phyloP scores from a whole-genome alignment of 2,888 invertebrate species.

The Fragum sueziense region DNA sequence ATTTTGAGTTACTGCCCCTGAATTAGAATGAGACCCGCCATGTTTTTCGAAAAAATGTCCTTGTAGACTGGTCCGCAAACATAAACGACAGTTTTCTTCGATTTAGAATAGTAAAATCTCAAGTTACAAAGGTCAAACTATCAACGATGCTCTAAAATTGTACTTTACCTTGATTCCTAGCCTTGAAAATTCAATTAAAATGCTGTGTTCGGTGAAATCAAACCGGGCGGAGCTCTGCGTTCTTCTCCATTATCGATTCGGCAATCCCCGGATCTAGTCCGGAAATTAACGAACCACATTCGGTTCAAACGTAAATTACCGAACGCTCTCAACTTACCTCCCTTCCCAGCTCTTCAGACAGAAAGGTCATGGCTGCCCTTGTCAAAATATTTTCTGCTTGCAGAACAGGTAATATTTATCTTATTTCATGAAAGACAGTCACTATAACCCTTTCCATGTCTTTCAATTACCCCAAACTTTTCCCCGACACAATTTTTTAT shows the following conservation, averaged over 20 bases:
- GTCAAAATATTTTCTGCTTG: conserved; percentile 46
- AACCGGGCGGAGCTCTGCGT: neutral
- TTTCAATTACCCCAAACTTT: too few species aligned
- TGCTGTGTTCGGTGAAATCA: neutral
- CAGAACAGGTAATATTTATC: conserved; percentile 45
- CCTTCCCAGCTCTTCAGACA: neutral
- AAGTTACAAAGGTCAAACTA: neutral
- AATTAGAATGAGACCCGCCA: conserved; percentile 63
- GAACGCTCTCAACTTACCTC: neutral
- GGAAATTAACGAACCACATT: neutral
- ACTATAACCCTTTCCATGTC: too few species aligned
- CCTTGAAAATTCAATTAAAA: neutral
- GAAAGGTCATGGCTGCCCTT: conserved; percentile 38
- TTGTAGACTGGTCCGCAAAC: conserved; percentile 56
- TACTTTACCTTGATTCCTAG: neutral
- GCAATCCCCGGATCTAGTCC: neutral
- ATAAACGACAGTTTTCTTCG: neutral
- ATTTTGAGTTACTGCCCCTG: conserved; percentile 47
- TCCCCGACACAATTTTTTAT: too few species aligned
- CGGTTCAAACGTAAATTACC: neutral
- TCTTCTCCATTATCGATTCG: neutral
- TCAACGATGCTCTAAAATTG: neutral
- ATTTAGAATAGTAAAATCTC: neutral
- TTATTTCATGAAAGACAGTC: too few species aligned
- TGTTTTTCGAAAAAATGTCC: conserved; percentile 53